phyloP scores from a whole-genome alignment of 64 coral and sea anemone genomes.

The Montipora foliosa region DNA sequence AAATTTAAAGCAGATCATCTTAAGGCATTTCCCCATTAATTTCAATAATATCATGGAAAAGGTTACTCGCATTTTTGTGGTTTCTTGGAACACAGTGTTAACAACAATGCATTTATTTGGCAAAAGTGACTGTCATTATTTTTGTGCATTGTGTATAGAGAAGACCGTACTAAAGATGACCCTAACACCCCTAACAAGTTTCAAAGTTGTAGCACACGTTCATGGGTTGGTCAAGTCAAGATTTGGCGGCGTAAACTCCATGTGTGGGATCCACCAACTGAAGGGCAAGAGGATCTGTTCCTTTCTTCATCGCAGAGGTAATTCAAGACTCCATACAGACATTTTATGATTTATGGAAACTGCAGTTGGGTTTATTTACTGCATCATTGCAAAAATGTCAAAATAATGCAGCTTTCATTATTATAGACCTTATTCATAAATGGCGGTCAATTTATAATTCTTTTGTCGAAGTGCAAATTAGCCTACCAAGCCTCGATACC shows the following conservation, averaged over 20 bases:
- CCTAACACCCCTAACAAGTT: conserved; percentile 97
- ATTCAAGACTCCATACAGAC: neutral
- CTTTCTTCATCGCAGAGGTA: conserved; percentile 69
- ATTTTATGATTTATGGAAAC: too few species aligned
- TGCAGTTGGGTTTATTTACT: too few species aligned
- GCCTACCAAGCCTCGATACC: too few species aligned
- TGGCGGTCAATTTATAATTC: too few species aligned
- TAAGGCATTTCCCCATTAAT: too few species aligned
- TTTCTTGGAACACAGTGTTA: neutral
- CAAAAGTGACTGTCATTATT: neutral
- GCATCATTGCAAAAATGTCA: too few species aligned
- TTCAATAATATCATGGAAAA: too few species aligned
- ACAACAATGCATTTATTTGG: neutral
- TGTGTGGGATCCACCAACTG: conserved; percentile 74
- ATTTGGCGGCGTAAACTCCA: conserved; percentile 90
- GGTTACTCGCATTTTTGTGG: too few species aligned
- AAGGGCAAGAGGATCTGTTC: conserved; percentile 77
- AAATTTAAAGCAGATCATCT: too few species aligned
- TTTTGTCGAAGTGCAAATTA: too few species aligned
- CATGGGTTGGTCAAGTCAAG: conserved; percentile 95
- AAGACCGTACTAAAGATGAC: conserved; percentile 77
- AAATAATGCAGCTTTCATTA: too few species aligned
- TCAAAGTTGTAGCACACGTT: conserved; percentile 93
- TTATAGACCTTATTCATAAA: too few species aligned
- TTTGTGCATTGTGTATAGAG: conserved; percentile 50